A percentile compares a stretch with the other conserved stretches of the same genome.
Conservation (phyloP, 2,888 invertebrate genomes). For the Candidula unifasciata region DNA sequence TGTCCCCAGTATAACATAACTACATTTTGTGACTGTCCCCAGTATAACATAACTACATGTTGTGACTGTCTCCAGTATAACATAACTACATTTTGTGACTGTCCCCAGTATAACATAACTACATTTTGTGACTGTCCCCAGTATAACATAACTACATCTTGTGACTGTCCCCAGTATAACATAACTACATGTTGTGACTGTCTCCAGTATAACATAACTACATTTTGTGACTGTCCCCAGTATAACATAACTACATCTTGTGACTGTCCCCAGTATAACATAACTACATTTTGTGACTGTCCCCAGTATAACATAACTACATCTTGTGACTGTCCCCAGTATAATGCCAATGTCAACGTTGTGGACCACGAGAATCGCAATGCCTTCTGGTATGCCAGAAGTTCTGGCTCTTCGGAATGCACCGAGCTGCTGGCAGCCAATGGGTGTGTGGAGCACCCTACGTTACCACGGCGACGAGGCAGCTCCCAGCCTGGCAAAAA, state of each 20-base stretch:
- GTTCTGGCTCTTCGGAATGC: slow-evolving; percentile 83
- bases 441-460: slow-evolving; percentile 80
- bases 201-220: too few species aligned
- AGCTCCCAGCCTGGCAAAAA: slow-evolving; percentile 69
- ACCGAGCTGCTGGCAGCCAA: slow-evolving; percentile 54
- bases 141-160: too few species aligned
- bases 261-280: background rate
- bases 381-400: slow-evolving; percentile 88
- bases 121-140: too few species aligned
- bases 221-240: background rate
- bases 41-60: too few species aligned
- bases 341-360: slow-evolving; percentile 94
- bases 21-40: too few species aligned
- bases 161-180: too few species aligned
- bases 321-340: slow-evolving; percentile 82
- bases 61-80: too few species aligned
- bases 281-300: background rate
- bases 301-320: background rate
- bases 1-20: slow-evolving; percentile 90
- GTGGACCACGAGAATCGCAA: slow-evolving; percentile 92
- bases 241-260: background rate
- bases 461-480: slow-evolving; percentile 81
- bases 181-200: too few species aligned
- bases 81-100: too few species aligned
- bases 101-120: too few species aligned